Base-by-base conservation (phyloP, 2,888 invertebrate genomes). In the Crepidodera aurea region DNA sequence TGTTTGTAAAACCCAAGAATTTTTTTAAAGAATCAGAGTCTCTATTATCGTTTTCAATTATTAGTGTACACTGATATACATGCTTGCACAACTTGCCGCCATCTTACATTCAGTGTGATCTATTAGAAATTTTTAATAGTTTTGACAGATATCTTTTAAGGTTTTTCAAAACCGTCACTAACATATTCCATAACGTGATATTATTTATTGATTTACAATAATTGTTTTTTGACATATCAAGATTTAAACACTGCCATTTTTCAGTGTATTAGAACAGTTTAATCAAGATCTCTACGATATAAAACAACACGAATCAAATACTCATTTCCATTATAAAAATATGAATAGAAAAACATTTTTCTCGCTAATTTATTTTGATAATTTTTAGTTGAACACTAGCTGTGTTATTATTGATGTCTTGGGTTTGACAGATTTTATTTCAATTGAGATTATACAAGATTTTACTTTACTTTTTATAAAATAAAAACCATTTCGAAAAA, bases 401-500 rank as follows among this genome's bases (percentile, higher is more conserved):
- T 40, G 40, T 40, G 40, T 40, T 40, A 16, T 18, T 2, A 40
- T n/a, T n/a, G n/a, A 8, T 18, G 7, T 40, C 40, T 40, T 40
- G 40, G 16, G 40, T 40, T 40, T 40, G 10, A 40, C 18, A 40
- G 18, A 16, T 40, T 40, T 34, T n/a, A 12, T n/a, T n/a, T n/a
- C 12, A 8, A 8, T 34, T 34, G 13, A 34, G 6, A 10, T 22
- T 22, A 22, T 34, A 34, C 2, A n/a, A 2, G 3, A 13, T 34
- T 34, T 34, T 34, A 29, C 34, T 13, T 13, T 34, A 34, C 13
- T 19, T 25, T 29, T 48, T 48, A 29, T 16, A 15, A 32, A 32
- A n/a, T 29, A 32, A 48, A 29, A 46, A 27, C 46, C 46, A 46
- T 46, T 46, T 46, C 13, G 15, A 27, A 46, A 25, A 15, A 44